Conservation (phyloP, 2,797 vertebrate species). For the Karalla daura region DNA sequence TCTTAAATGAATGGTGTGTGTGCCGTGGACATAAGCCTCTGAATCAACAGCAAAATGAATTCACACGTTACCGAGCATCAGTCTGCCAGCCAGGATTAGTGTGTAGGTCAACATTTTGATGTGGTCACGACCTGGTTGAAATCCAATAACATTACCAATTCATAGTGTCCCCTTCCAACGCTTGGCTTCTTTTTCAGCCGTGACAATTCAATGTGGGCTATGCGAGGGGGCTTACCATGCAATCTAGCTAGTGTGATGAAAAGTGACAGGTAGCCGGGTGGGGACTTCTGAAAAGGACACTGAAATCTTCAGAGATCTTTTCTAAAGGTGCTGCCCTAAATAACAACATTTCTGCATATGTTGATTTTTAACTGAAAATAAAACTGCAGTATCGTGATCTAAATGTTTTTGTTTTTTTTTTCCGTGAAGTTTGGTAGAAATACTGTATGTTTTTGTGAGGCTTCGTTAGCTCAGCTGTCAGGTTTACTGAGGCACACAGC, state of each 20-base stretch:
- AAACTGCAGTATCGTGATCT: not conserved
- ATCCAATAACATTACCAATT: conserved; percentile 81
- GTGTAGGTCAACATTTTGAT: conserved; percentile 81
- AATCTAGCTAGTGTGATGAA: conserved; percentile 71
- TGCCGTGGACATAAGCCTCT: conserved; percentile 35
- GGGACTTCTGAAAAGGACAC: conserved; percentile 35
- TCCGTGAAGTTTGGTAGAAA: conserved; percentile 24
- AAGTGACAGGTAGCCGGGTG: conserved; percentile 64
- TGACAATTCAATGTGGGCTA: conserved; percentile 68
- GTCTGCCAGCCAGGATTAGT: conserved; percentile 66
- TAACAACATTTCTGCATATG: conserved; percentile 9
- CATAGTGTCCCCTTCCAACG: conserved; percentile 64
- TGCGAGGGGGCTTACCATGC: conserved; percentile 71
- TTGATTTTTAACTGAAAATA: conserved; percentile 17
- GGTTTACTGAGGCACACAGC: conserved; percentile 49
- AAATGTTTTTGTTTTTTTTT: conserved; percentile 14
- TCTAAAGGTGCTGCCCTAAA: conserved; percentile 25
- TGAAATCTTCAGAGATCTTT: conserved; percentile 25
- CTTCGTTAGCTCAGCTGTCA: conserved; percentile 47
- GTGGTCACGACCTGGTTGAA: conserved; percentile 77
- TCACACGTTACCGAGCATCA: conserved; percentile 48
- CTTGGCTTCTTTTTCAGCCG: conserved; percentile 68
- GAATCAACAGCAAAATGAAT: conserved; percentile 70
- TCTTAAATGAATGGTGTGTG: conserved; percentile 55
- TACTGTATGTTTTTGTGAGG: conserved; percentile 21